A percentile compares a stretch with the other conserved stretches of the same genome.
Evolutionary conservation across 1,140 invertebrate species (phyloP).

Genomic region (Bombus cullumanus): DNA sequence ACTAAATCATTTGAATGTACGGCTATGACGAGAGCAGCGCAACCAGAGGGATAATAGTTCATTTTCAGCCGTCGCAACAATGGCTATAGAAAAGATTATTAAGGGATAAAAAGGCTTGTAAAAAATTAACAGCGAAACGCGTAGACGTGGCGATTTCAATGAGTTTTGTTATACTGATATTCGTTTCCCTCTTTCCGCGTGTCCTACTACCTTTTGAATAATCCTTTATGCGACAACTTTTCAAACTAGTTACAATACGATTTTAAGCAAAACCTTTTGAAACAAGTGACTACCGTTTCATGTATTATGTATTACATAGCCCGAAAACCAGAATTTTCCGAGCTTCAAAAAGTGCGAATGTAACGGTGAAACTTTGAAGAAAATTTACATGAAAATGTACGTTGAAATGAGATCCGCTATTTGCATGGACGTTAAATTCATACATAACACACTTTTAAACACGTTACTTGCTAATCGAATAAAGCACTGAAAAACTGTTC

Average conservation of each 20-base stretch:
- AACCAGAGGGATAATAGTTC: not conserved
- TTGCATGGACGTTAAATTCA: constrained; percentile 22
- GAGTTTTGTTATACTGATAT: constrained; percentile 29
- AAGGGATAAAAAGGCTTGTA: constrained; percentile 25
- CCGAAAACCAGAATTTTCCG: constrained; percentile 37
- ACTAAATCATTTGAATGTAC: not conserved
- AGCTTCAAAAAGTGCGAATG: constrained; percentile 37
- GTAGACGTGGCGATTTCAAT: constrained; percentile 31
- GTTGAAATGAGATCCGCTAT: constrained; percentile 19
- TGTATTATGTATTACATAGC: constrained; percentile 48
- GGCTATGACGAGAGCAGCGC: not conserved
- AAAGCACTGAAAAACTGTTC: not conserved
- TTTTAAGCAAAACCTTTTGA: constrained; percentile 47
- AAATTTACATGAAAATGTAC: constrained; percentile 50
- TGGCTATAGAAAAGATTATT: constrained; percentile 39
- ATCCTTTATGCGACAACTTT: constrained; percentile 44
- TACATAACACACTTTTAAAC: constrained; percentile 15
- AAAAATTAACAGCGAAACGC: constrained; percentile 33
- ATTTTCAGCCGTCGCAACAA: not conserved
- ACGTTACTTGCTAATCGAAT: constrained; percentile 4
- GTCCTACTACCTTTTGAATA: constrained; percentile 39
- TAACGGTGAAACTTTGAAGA: constrained; percentile 30
- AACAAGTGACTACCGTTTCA: constrained; percentile 34
- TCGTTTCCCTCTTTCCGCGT: constrained; percentile 14
- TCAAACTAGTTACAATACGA: constrained; percentile 49